A percentile compares a stretch with the other conserved stretches of the same genome.
Conservation (phyloP, 92 coral and sea anemone species). For the Phenganax stokvisi region DNA sequence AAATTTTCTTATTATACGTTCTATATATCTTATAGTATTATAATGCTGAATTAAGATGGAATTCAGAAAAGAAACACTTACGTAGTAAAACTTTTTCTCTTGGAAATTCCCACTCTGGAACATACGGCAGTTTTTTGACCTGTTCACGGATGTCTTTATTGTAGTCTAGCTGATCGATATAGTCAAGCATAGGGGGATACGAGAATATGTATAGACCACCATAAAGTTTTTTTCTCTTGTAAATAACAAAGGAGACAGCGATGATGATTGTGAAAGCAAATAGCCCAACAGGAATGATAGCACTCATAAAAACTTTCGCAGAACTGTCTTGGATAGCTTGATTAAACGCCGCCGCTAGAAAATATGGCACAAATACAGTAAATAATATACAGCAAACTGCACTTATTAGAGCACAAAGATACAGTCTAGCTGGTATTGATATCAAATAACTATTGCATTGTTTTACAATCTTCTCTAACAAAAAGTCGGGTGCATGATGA, state of each 20-base stretch:
- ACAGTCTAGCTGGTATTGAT: too few relatives aligned
- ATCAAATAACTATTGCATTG: too few relatives aligned
- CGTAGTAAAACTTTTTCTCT: slow-evolving; percentile 15
- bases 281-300: background rate
- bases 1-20: too few relatives aligned
- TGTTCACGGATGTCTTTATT: slow-evolving; percentile 16
- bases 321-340: background rate
- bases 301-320: background rate
- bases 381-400: too few relatives aligned
- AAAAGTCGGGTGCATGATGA: too few relatives aligned
- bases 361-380: background rate
- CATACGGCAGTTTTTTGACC: slow-evolving; percentile 15
- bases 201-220: slow-evolving; percentile 28
- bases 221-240: slow-evolving; percentile 16
- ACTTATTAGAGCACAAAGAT: too few relatives aligned
- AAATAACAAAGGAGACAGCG: slow-evolving; percentile 1
- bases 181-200: slow-evolving; percentile 21
- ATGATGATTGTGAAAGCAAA: background rate
- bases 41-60: background rate
- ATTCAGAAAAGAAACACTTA: background rate
- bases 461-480: too few relatives aligned
- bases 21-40: too few relatives aligned
- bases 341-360: background rate
- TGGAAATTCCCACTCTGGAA: slow-evolving; percentile 26
- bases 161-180: slow-evolving; percentile 8